Percentiles rank a stretch among this genome's conserved stretches.
phyloP scores from a whole-genome alignment of 2,797 vertebrate genomes.

The Dallia pectoralis region DNA sequence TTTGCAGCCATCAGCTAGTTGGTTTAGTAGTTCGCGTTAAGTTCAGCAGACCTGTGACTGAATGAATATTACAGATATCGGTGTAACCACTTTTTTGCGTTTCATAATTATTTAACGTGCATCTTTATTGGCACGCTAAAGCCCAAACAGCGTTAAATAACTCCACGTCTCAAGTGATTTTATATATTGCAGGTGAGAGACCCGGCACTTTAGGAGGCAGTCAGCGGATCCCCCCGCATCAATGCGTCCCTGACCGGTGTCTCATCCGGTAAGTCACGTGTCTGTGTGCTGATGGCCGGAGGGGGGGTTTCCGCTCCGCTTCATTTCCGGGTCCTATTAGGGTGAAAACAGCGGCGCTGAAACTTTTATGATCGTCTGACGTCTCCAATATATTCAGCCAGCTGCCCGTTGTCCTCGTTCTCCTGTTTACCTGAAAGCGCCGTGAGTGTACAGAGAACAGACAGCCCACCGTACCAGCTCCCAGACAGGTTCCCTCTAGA shows the following conservation, averaged over 20 bases:
- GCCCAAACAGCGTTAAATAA: too few species aligned
- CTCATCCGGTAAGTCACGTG: slow-evolving; percentile 45
- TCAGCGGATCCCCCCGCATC: neutral
- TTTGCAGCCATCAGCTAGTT: too few species aligned
- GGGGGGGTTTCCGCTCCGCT: slow-evolving; percentile 58
- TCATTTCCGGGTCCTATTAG: slow-evolving; percentile 53
- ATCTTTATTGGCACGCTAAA: too few species aligned
- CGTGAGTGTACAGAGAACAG: slow-evolving; percentile 6
- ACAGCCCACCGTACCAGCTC: slow-evolving; percentile 1
- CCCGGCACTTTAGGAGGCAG: neutral
- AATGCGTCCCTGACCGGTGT: neutral
- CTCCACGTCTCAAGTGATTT: too few species aligned
- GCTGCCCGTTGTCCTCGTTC: slow-evolving; percentile 35
- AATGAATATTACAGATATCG: too few species aligned
- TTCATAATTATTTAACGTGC: too few species aligned
- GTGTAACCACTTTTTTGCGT: too few species aligned
- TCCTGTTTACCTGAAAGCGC: slow-evolving; percentile 38
- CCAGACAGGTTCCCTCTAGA: slow-evolving; percentile 6
- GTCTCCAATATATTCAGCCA: slow-evolving; percentile 54
- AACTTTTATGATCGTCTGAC: slow-evolving; percentile 74
- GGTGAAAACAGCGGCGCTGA: slow-evolving; percentile 62
- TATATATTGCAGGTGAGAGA: neutral
- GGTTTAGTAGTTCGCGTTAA: too few species aligned
- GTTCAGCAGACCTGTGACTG: too few species aligned
- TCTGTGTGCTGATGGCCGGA: slow-evolving; percentile 48